A percentile compares a stretch with the other conserved stretches of the same genome.
Conservation (phyloP, 2,888 invertebrate species). For the Hirtodrosophila duncani region DNA sequence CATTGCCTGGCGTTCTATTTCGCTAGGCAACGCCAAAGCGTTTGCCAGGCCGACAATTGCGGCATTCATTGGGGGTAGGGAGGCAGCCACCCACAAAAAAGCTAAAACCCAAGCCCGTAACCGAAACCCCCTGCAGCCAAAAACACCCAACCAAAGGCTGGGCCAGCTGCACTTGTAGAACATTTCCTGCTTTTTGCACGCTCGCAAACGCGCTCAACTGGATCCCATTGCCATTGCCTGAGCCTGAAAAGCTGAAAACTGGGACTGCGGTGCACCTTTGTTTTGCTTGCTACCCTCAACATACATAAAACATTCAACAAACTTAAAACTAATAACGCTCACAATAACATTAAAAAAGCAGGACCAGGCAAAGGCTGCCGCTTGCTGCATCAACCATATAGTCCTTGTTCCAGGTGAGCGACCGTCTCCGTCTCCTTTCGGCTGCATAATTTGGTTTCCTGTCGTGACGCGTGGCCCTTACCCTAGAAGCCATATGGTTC, state of each 20-base stretch:
- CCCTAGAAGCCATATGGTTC: constrained; percentile 48
- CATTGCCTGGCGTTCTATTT: constrained; percentile 38
- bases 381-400: constrained; percentile 63
- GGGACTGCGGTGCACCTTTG: constrained; percentile 54
- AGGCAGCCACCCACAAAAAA: too few relatives aligned
- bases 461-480: constrained; percentile 60
- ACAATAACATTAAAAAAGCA: constrained; percentile 26
- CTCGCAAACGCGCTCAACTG: constrained; percentile 67
- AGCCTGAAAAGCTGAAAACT: constrained; percentile 16
- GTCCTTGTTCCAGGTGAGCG: constrained; percentile 68
- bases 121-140: constrained; percentile 11
- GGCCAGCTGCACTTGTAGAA: constrained; percentile 67
- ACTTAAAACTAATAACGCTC: constrained; percentile 55
- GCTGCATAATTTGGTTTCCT: constrained; percentile 60
- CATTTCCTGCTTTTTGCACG: constrained; percentile 67
- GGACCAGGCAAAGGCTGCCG: constrained; percentile 56
- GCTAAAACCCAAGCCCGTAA: too few relatives aligned
- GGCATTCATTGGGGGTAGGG: too few relatives aligned
- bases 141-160: constrained; percentile 37
- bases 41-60: constrained; percentile 51
- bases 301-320: constrained; percentile 35
- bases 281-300: constrained; percentile 15
- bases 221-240: constrained; percentile 34
- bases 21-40: constrained; percentile 62
- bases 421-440: constrained; percentile 31